Evolutionary conservation across 1,140 invertebrate species (phyloP).

Genomic region (Chironomus striatipennis): DNA sequence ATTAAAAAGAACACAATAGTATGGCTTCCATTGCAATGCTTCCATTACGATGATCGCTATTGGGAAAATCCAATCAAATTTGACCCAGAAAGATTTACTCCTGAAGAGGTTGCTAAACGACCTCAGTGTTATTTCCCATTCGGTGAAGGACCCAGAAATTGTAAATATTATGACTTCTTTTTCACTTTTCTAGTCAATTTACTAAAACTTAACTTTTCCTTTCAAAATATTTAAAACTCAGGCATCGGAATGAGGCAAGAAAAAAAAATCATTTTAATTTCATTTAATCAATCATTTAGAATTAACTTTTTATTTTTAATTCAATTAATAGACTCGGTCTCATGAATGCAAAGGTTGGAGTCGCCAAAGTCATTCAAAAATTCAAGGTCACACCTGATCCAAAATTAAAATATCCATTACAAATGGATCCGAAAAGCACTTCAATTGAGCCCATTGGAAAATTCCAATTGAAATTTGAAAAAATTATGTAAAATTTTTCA

Average conservation of each 20-base stretch:
- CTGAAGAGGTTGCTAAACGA: constrained; percentile 40
- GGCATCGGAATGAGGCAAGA: too few relatives aligned
- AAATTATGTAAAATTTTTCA: too few relatives aligned
- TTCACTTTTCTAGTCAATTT: too few relatives aligned
- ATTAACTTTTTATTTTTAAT: constrained; percentile 42
- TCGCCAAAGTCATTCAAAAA: constrained; percentile 33
- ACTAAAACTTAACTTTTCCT: too few relatives aligned
- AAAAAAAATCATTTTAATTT: too few relatives aligned
- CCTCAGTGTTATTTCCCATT: constrained; percentile 55
- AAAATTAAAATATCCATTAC: constrained; percentile 27
- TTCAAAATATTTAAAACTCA: too few relatives aligned
- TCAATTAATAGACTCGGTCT: constrained; percentile 47
- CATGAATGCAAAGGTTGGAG: constrained; percentile 42
- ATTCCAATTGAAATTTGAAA: not conserved
- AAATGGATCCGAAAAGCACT: constrained; percentile 25
- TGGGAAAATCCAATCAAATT: constrained; percentile 50
- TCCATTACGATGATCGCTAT: constrained; percentile 49
- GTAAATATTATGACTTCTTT: too few relatives aligned
- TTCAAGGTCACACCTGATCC: constrained; percentile 29
- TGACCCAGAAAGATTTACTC: constrained; percentile 49
- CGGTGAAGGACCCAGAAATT: constrained; percentile 58
- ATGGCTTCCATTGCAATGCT: constrained; percentile 47
- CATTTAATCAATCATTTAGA: not conserved
- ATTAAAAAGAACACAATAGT: constrained; percentile 45
- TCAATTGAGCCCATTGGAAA: not conserved